Evolutionary conservation across 2,888 invertebrate species (phyloP).

Genomic region (Drosophila vallismaia): DNA sequence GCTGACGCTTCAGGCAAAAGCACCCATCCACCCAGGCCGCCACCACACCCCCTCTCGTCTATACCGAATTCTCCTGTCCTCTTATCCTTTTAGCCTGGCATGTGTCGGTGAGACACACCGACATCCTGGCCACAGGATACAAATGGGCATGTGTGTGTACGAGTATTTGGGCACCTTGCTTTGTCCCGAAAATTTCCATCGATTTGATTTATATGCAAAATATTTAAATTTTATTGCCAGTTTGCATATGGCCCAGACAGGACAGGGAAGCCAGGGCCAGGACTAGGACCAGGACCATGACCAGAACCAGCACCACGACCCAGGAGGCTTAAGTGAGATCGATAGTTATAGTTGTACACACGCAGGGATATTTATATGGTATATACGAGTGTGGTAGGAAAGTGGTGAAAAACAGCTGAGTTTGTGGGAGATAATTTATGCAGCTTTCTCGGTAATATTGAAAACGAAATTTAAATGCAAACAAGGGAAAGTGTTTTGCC

Average conservation of each 20-base stretch:
- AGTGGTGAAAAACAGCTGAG: conserved; percentile 16
- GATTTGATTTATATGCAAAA: conserved; percentile 76
- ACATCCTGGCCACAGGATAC: conserved; percentile 12
- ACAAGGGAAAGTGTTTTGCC: conserved; percentile 36
- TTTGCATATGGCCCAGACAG: conserved; percentile 64
- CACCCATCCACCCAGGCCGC: conserved; percentile 1
- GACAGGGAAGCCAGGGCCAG: conserved; percentile 5
- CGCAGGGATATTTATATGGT: conserved; percentile 8
- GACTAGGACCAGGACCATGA: not conserved
- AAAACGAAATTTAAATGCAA: conserved; percentile 68
- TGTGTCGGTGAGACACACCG: conserved; percentile 42
- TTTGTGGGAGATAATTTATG: conserved; percentile 62
- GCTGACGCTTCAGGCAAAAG: conserved; percentile 48
- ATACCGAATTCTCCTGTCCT: not conserved
- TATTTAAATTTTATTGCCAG: conserved; percentile 77
- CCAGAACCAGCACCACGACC: conserved; percentile 5
- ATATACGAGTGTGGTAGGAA: conserved; percentile 8
- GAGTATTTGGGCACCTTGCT: conserved; percentile 38
- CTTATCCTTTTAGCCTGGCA: conserved; percentile 19
- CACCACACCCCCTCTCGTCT: not conserved
- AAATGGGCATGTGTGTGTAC: not conserved
- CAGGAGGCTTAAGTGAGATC: conserved; percentile 68
- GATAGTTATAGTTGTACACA: conserved; percentile 60
- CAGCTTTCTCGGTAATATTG: conserved; percentile 56
- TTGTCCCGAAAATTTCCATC: conserved; percentile 68